A percentile compares a stretch with the other conserved stretches of the same genome.
Conservation (phyloP, 2,888 invertebrate genomes). For the Agelastica alni region DNA sequence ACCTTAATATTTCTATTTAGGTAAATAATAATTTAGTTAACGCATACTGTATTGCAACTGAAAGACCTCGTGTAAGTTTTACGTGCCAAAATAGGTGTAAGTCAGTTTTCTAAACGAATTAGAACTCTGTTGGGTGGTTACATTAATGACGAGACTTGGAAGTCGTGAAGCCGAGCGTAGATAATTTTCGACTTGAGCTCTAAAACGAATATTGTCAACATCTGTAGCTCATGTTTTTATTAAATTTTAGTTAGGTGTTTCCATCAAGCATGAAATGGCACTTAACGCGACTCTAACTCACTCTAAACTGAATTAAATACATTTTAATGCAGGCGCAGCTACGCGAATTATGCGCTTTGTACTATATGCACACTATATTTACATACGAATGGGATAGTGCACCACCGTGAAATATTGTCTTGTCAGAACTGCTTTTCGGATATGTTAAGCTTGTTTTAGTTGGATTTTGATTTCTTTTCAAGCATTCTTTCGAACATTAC, state of each 20-base stretch:
- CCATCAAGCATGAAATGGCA: constrained; percentile 4
- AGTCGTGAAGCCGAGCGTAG: background rate
- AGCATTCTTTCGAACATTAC: too few species aligned
- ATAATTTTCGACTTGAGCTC: background rate
- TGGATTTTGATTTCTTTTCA: too few species aligned
- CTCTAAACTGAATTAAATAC: constrained; percentile 4
- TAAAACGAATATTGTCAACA: background rate
- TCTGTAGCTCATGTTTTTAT: constrained; percentile 2
- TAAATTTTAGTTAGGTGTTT: background rate
- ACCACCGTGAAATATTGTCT: background rate
- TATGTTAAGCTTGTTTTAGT: background rate
- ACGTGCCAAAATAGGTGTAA: background rate
- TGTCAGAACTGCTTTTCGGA: background rate
- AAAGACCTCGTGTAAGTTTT: too few species aligned
- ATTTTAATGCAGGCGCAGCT: constrained; percentile 2
- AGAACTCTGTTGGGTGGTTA: background rate
- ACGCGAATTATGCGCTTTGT: constrained; percentile 2
- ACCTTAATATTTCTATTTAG: too few species aligned
- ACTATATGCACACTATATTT: background rate
- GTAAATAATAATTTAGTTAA: too few species aligned
- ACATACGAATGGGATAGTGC: constrained; percentile 2
- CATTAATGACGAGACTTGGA: background rate
- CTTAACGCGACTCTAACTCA: background rate
- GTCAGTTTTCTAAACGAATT: background rate
- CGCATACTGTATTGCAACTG: too few species aligned